Base-by-base conservation (phyloP, 2,113 vertebrate species). In the Ancistrus triradiatus region DNA sequence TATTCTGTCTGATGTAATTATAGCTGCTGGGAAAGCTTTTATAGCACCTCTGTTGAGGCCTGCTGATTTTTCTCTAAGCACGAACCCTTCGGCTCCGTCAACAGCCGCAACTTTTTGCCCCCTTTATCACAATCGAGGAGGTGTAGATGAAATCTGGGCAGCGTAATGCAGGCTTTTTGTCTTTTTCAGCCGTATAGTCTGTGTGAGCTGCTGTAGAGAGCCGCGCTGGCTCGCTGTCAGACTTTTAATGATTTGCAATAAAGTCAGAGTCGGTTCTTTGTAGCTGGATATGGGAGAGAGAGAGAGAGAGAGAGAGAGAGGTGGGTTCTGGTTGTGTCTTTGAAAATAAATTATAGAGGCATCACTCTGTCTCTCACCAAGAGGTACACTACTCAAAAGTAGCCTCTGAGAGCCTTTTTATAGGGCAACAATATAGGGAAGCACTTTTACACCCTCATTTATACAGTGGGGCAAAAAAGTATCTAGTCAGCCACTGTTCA, bases 251-350 rank as follows among this genome's bases (percentile, higher is more conserved):
- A n/a, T n/a, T n/a, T n/a, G n/a, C n/a, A n/a, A n/a, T 82, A 80
- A 73, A 53, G 69, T 77, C 78, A 77, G 72, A 67, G 72, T 83
- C 80, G 69, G 81, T 85, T 78, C 77, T 70, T 84, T 81, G 83
- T 78, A 78, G 69, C 70, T 78, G 74, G 73, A 82, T 85, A 78
- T 37, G 15, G 27, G 61, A 73, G 57, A 58, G 63, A 77, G 63
- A 60, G 66, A 19, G 17, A 52, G 68, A 63, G 28, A 50, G 38
- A 55, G 58, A 35, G 18, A 33, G 37, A 58, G 53, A 59, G 17
- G 6, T 35, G 24, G 17, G 6, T n/a, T n/a, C n/a, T n/a, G n/a
- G n/a, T n/a, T n/a, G n/a, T n/a, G n/a, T n/a, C n/a, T n/a, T n/a
- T n/a, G n/a, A n/a, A n/a, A n/a, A n/a, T n/a, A n/a, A n/a, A n/a